Evolutionary conservation across 2,888 invertebrate species (phyloP).

Genomic region (Lampropteryx suffumata): DNA sequence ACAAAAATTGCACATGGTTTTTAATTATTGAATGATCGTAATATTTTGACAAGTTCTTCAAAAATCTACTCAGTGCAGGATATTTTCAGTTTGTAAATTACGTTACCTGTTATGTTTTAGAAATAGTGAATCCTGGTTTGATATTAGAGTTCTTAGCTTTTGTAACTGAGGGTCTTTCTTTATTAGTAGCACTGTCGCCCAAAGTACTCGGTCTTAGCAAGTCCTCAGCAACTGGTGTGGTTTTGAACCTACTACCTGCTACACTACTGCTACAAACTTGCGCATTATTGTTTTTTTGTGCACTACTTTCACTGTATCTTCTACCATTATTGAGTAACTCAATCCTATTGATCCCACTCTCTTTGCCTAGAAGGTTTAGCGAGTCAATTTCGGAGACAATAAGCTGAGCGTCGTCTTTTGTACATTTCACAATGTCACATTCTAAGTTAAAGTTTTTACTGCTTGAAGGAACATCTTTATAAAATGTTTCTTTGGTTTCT

Average conservation of each 20-base stretch:
- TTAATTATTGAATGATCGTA: no score
- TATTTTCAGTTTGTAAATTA: conserved; percentile 16
- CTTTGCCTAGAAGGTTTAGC: conserved; percentile 41
- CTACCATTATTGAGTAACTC: conserved; percentile 68
- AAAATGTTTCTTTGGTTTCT: conserved; percentile 65
- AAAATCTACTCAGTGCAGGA: conserved; percentile 4
- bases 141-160: conserved; percentile 60
- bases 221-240: conserved; percentile 68
- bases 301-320: conserved; percentile 68
- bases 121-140: conserved; percentile 67
- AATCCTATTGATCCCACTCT: conserved; percentile 53
- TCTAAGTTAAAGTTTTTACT: conserved; percentile 72
- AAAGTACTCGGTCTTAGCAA: conserved; percentile 50
- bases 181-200: conserved; percentile 47
- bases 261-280: conserved; percentile 38
- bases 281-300: conserved; percentile 57
- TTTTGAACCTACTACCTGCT: conserved; percentile 66
- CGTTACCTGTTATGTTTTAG: conserved; percentile 42
- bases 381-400: conserved; percentile 53
- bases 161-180: conserved; percentile 56
- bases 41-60: no score
- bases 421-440: conserved; percentile 55
- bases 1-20: no score
- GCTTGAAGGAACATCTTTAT: conserved; percentile 71
- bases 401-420: conserved; percentile 50